A percentile compares a stretch with the other conserved stretches of the same genome.
These are phyloP conservation scores for Sycophila texana DNA, from an alignment of 2,888 invertebrate genomes.

Conservation along the genomic window DNA sequence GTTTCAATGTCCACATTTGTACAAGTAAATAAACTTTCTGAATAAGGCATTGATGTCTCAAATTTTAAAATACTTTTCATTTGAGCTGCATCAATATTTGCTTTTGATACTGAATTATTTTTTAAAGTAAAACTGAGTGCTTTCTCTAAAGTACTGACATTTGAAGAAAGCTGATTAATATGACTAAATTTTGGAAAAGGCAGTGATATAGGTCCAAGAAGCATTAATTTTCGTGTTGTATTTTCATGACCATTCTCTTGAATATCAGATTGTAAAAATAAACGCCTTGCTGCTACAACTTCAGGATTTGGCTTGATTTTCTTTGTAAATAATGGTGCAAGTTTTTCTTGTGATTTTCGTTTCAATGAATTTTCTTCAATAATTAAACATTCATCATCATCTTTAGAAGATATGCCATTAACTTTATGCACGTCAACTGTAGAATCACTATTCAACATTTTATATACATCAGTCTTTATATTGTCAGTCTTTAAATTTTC, in stretches of 20 bases:
- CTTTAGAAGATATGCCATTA: neutral
- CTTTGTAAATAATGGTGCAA: slow-evolving; percentile 84
- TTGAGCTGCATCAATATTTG: slow-evolving; percentile 6
- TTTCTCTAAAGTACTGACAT: neutral
- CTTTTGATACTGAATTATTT: slow-evolving; percentile 2
- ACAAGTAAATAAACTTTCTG: slow-evolving; percentile 46
- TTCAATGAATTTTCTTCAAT: slow-evolving; percentile 59
- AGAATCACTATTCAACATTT: neutral
- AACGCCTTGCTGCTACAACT: slow-evolving; percentile 80
- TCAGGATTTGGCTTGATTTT: slow-evolving; percentile 78
- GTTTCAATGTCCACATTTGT: slow-evolving; percentile 59
- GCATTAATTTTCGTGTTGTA: slow-evolving; percentile 75
- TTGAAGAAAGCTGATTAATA: slow-evolving; percentile 77
- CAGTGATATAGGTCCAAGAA: slow-evolving; percentile 47
- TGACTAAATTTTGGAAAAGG: slow-evolving; percentile 82
- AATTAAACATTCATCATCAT: slow-evolving; percentile 31
- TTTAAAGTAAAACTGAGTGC: slow-evolving; percentile 13
- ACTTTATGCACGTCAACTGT: neutral
- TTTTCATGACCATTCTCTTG: slow-evolving; percentile 81
- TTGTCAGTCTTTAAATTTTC: slow-evolving; percentile 31
- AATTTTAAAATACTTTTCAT: slow-evolving; percentile 33
- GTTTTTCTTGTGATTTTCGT: slow-evolving; percentile 65
- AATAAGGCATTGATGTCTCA: slow-evolving; percentile 11
- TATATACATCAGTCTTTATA: slow-evolving; percentile 12
- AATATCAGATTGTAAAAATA: slow-evolving; percentile 85